Conservation (phyloP, 2,888 invertebrate genomes). For the Drosophila acutilabella region DNA sequence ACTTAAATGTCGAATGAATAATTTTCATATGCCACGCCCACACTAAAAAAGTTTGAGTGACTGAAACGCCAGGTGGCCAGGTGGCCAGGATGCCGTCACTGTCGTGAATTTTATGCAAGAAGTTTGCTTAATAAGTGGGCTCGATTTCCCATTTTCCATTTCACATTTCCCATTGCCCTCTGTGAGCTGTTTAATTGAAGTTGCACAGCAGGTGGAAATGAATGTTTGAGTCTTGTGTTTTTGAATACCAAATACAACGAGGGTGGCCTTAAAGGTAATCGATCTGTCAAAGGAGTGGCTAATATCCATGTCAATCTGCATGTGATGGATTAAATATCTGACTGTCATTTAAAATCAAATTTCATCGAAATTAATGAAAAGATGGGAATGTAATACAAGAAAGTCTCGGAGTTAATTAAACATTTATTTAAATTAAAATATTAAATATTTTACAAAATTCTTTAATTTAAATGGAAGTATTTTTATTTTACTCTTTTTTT, state of each 20-base stretch:
- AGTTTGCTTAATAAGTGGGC: slow-evolving; percentile 51
- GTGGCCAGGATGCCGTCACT: slow-evolving; percentile 41
- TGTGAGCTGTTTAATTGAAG: slow-evolving; percentile 52
- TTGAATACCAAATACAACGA: slow-evolving; percentile 8
- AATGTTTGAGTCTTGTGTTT: slow-evolving; percentile 8
- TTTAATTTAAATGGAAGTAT: too few relatives aligned
- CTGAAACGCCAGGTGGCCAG: slow-evolving; percentile 20
- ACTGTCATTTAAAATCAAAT: neutral
- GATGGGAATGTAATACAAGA: neutral
- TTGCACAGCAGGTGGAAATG: slow-evolving; percentile 12
- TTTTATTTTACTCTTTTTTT: too few relatives aligned
- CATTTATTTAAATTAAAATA: too few relatives aligned
- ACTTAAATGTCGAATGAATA: slow-evolving; percentile 79
- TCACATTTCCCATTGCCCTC: slow-evolving; percentile 38
- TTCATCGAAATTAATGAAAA: neutral
- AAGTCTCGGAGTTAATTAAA: too few relatives aligned
- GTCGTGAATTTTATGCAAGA: slow-evolving; percentile 50
- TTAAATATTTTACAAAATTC: too few relatives aligned
- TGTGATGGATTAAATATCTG: neutral
- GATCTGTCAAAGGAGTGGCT: neutral
- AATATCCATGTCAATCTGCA: neutral
- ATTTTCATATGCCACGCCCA: slow-evolving; percentile 66
- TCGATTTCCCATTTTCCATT: slow-evolving; percentile 29
- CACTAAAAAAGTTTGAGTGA: slow-evolving; percentile 60
- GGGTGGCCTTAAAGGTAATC: neutral